phyloP scores from a whole-genome alignment of 2,888 invertebrate genomes.

The Tachystola acroxantha region DNA sequence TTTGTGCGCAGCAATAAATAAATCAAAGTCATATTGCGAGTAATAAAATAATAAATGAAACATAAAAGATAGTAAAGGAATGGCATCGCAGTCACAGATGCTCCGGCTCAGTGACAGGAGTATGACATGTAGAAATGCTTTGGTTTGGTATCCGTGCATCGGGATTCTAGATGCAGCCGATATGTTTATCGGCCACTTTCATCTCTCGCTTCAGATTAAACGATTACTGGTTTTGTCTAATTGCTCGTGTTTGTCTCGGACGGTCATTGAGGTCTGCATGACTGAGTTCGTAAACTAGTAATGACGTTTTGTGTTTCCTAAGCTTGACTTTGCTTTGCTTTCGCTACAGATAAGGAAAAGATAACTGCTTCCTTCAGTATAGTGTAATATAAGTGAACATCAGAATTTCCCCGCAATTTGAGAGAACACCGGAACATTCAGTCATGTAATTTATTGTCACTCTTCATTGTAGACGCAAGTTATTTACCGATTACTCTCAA shows the following conservation, averaged over 20 bases:
- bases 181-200: constrained; percentile 67
- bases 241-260: constrained; percentile 63
- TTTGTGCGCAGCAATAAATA: no score
- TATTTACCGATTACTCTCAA: no score
- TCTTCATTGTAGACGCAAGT: no score
- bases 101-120: constrained; percentile 41
- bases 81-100: constrained; percentile 9
- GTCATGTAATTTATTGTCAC: no score
- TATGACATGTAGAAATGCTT: constrained; percentile 48
- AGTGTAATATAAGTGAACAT: no score
- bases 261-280: constrained; percentile 55
- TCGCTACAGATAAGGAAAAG: no score
- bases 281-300: constrained; percentile 29
- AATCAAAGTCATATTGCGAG: no score
- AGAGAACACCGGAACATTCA: no score
- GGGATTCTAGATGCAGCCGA: constrained; percentile 19
- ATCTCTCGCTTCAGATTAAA: constrained; percentile 67
- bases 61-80: neutral
- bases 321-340: no score
- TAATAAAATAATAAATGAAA: neutral
- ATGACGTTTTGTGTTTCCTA: no score
- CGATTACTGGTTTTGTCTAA: constrained; percentile 70
- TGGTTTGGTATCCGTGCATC: constrained; percentile 30
- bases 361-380: no score
- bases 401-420: no score